A percentile compares a stretch with the other conserved stretches of the same genome.
Conservation (phyloP, 2,113 vertebrate species). For the Oryzias melastigma region DNA sequence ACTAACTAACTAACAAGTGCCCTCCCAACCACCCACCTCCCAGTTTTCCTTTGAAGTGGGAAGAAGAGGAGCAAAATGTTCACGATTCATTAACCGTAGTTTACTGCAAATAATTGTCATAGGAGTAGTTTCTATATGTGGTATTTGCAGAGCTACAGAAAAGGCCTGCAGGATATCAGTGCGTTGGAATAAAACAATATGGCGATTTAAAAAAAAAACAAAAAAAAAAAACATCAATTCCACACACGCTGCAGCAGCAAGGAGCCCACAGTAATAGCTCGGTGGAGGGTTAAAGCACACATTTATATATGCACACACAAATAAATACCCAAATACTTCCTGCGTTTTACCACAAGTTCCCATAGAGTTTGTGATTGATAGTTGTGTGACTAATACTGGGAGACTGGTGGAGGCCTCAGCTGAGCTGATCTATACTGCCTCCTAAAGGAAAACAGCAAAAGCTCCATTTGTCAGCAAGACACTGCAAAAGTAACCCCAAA, state of each 20-base stretch:
- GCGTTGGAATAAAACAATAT: conserved; percentile 48
- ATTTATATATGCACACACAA: conserved; percentile 17
- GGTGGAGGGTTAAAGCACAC: conserved; percentile 9
- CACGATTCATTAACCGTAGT: conserved; percentile 62
- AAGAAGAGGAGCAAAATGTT: conserved; percentile 43
- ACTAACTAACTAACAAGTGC: conserved; percentile 38
- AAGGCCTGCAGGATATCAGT: conserved; percentile 37
- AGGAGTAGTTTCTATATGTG: conserved; percentile 31
- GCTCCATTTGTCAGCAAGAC: conserved; percentile 29
- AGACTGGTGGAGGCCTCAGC: conserved; percentile 34
- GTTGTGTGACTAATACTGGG: conserved; percentile 37
- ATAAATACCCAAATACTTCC: conserved; percentile 25
- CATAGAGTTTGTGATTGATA: conserved; percentile 52
- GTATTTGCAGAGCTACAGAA: conserved; percentile 43
- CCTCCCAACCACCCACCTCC: conserved; percentile 16
- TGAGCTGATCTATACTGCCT: conserved; percentile 63
- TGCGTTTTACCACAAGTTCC: conserved; percentile 28
- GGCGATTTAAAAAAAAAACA: conserved; percentile 42
- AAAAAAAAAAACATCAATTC: conserved; percentile 40
- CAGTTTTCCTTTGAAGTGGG: conserved; percentile 48
- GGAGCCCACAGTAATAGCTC: conserved; percentile 27
- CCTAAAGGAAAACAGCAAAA: conserved; percentile 59
- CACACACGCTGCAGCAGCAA: conserved; percentile 40
- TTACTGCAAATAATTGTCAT: conserved; percentile 61
- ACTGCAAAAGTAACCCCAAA: conserved; percentile 25